Base-by-base conservation (phyloP, 2,113 vertebrate species). In the Anolis carolinensis region DNA sequence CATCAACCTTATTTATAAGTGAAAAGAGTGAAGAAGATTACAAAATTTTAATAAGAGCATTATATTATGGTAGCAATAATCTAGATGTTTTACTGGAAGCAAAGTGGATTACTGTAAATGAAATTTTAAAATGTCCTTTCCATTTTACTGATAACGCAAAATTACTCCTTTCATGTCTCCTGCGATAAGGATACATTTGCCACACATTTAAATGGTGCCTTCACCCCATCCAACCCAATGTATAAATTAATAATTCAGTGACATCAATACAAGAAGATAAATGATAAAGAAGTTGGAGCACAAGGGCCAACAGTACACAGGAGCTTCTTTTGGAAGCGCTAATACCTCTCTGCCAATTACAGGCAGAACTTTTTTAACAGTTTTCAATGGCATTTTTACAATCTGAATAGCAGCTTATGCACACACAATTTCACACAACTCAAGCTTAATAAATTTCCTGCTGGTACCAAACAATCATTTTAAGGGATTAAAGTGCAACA, bases 191-290 rank as follows among this genome's bases (percentile, higher is more conserved):
- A 96, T 96, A 97, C 97, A 97, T 97, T 97, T 97, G 96, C 95
- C 95, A 94, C 95, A 95, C 92, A 95, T 93, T 97, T 97, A 98
- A 98, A 98, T 94, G 94, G 96, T 96, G 96, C 95, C 96, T 97
- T 97, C 97, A 94, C 94, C 95, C 95, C 91, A 93, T 92, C 95
- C 93, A 95, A 93, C 94, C 93, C 89, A 86, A 91, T 92, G 96
- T 95, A 96, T 97, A 97, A 98, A 97, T 98, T 98, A 98, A 98
- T 96, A 97, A 97, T 98, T 97, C 96, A 96, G 95, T 97, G 97
- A 98, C 97, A 98, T 98, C 98, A 98, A 98, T 98, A 98, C 97
- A 96, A 96, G 95, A 95, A 97, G 97, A 98, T 98, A 97, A 98
- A 98, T 95, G 96, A 97, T 97, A 97, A 97, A 97, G 97, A 97